Evolutionary conservation across 2,797 vertebrate species (phyloP).

Genomic region (Spinibarbus caldwelli): DNA sequence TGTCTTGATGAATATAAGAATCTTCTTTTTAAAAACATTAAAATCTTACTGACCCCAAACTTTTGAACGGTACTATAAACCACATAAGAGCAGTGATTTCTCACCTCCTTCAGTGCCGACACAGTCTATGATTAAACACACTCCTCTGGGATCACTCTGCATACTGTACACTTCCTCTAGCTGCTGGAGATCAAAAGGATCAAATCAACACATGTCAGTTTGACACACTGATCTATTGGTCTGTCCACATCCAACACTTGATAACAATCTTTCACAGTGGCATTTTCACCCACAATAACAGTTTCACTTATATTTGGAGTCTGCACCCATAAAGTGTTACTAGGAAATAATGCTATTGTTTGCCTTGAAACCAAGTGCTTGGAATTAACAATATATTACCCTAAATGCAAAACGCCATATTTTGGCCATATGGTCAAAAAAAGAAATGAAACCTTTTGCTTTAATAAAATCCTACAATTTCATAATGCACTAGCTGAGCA

Average conservation of each 20-base stretch:
- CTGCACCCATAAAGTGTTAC: not conserved
- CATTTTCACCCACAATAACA: not conserved
- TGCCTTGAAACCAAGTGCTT: not conserved
- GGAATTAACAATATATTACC: not conserved
- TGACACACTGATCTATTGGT: not conserved
- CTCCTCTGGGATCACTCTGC: slow-evolving; percentile 78
- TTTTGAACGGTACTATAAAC: not conserved
- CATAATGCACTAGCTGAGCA: not conserved
- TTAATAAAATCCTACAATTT: not conserved
- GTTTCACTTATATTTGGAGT: not conserved
- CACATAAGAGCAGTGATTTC: slow-evolving; percentile 45
- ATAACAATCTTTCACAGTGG: not conserved
- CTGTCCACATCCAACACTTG: not conserved
- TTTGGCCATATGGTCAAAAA: not conserved
- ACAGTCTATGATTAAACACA: slow-evolving; percentile 94
- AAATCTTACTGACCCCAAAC: too few species aligned
- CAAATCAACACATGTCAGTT: not conserved
- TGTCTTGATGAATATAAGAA: not conserved
- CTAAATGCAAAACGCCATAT: not conserved
- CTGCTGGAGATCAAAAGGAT: slow-evolving; percentile 1
- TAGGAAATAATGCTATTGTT: not conserved
- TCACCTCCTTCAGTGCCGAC: slow-evolving; percentile 88
- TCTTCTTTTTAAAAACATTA: not conserved
- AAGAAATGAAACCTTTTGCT: not conserved
- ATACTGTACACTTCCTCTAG: slow-evolving; percentile 80